These are phyloP conservation scores for Echiichthys vipera DNA, from an alignment of 2,797 vertebrate species.

Conservation along the genomic window DNA sequence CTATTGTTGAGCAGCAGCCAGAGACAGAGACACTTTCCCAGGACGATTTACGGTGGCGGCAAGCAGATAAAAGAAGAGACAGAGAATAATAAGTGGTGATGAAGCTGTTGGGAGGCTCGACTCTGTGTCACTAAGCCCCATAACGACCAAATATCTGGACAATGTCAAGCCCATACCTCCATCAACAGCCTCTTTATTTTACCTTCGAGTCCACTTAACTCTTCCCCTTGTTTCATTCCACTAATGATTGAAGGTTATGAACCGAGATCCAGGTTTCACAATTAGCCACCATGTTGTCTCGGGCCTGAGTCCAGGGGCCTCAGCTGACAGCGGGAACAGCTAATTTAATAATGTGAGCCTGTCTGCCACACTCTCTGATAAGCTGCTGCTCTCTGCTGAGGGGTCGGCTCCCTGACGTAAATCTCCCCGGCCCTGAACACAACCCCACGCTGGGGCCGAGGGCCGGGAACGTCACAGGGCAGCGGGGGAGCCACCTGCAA, in stretches of 20 bases:
- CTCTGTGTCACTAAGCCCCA: conserved; percentile 38
- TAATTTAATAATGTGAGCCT: conserved; percentile 71
- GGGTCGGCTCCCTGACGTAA: conserved; percentile 57
- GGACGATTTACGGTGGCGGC: conserved; percentile 67
- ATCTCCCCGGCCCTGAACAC: conserved; percentile 50
- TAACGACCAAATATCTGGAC: conserved; percentile 28
- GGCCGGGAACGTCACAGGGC: conserved; percentile 36
- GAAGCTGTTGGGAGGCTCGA: conserved; percentile 33
- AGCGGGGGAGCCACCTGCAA: conserved; percentile 27
- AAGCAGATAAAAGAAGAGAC: conserved; percentile 62
- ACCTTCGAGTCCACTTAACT: conserved; percentile 38
- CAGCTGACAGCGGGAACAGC: conserved; percentile 71
- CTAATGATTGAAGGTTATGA: conserved; percentile 57
- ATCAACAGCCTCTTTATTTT: conserved; percentile 23
- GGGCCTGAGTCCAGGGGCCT: conserved; percentile 63
- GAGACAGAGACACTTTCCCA: conserved; percentile 74
- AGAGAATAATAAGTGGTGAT: conserved; percentile 17
- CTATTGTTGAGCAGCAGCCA: conserved; percentile 75
- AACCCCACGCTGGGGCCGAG: conserved; percentile 50
- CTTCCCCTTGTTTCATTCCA: conserved; percentile 38
- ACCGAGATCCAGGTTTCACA: conserved; percentile 53
- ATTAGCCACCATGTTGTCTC: conserved; percentile 62
- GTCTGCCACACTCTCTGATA: conserved; percentile 68
- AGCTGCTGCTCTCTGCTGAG: conserved; percentile 63
- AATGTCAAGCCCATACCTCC: conserved; percentile 17